Evolutionary conservation across 2,797 vertebrate genomes (phyloP).

Genomic region (Picus viridis): DNA sequence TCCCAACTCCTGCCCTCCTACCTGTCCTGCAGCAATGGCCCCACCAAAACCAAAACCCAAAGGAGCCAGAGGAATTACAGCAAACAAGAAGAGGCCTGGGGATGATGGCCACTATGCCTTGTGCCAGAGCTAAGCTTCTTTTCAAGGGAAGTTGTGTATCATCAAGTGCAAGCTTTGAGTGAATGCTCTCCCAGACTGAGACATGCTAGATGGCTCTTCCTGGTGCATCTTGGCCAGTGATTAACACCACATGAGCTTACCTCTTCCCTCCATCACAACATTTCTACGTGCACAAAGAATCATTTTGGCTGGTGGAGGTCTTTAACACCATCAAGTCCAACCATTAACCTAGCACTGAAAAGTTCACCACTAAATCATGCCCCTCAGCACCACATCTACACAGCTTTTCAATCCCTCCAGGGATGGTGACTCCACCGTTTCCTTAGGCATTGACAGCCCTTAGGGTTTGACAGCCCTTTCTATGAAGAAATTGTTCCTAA

Average conservation of each 20-base stretch:
- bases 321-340: background rate
- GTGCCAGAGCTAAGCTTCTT: background rate
- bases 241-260: background rate
- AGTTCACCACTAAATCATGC: background rate
- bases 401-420: background rate
- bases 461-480: background rate
- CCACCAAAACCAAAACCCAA: background rate
- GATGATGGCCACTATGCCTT: accelerated
- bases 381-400: background rate
- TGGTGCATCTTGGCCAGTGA: background rate
- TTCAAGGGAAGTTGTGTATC: background rate
- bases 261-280: background rate
- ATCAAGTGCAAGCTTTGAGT: background rate
- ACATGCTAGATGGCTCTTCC: background rate
- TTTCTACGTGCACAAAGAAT: background rate
- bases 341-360: background rate
- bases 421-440: background rate
- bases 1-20: background rate
- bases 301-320: background rate
- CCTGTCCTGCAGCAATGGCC: background rate
- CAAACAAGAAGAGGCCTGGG: background rate
- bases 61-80: background rate
- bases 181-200: background rate
- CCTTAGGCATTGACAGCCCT: background rate
- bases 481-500: background rate